phyloP scores from a whole-genome alignment of 2,113 vertebrate species.

The Alouatta palliata region DNA sequence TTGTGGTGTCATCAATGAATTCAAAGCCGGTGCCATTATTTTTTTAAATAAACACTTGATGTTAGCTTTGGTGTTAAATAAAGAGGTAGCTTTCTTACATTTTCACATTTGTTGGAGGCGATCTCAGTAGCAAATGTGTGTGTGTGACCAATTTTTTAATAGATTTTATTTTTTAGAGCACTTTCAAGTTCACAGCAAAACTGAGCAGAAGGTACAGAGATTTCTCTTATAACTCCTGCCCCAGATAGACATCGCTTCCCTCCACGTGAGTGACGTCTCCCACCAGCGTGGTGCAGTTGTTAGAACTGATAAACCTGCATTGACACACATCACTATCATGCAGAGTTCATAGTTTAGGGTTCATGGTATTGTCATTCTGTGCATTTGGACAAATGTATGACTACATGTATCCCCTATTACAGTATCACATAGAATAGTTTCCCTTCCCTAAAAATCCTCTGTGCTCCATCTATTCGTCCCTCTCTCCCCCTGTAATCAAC shows the following conservation, averaged over 20 bases:
- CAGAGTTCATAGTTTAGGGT: background rate
- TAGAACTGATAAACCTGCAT: fast-evolving
- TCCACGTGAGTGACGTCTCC: background rate
- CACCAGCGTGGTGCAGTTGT: background rate
- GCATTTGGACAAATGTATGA: background rate
- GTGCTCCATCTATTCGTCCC: background rate
- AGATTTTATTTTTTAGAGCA: background rate
- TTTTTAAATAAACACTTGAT: conserved; percentile 71
- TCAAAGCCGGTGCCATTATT: conserved; percentile 75
- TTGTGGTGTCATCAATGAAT: conserved; percentile 18
- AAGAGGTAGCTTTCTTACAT: conserved; percentile 67
- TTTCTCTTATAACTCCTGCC: too few relatives aligned
- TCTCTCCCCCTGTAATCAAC: background rate
- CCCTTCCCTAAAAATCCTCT: background rate
- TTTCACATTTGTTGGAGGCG: conserved; percentile 5
- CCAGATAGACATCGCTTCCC: background rate
- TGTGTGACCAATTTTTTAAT: background rate
- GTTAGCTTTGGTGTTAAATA: conserved; percentile 71
- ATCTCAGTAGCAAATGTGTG: background rate
- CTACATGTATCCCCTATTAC: background rate
- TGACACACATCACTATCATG: too few relatives aligned
- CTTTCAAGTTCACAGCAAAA: background rate
- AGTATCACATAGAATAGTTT: background rate
- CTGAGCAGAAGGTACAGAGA: background rate
- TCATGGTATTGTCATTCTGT: background rate